phyloP scores from a whole-genome alignment of 2,797 vertebrate genomes.

The Lerista edwardsae region DNA sequence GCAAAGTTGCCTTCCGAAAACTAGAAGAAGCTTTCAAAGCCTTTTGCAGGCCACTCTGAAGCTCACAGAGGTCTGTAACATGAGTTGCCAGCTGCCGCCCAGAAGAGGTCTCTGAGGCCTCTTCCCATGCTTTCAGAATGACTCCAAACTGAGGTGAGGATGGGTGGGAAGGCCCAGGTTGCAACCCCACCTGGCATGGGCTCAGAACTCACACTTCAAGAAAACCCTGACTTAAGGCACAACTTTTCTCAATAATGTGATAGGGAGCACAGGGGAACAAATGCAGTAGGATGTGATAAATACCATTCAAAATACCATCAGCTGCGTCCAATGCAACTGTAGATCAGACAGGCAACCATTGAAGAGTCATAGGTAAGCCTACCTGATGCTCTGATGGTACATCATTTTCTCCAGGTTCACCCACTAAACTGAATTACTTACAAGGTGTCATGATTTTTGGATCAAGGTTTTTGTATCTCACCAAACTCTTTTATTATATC shows the following conservation, averaged over 20 bases:
- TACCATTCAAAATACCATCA: background rate
- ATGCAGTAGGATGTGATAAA: background rate
- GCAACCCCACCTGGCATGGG: too few relatives aligned
- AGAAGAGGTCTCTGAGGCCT: too few relatives aligned
- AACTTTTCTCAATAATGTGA: background rate
- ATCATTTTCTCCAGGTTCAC: constrained; percentile 54
- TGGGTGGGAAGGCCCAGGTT: too few relatives aligned
- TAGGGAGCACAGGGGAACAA: background rate
- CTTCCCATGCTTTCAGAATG: too few relatives aligned
- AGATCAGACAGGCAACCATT: background rate
- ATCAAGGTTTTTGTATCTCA: background rate
- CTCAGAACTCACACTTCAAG: too few relatives aligned
- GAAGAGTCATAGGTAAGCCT: constrained; percentile 9
- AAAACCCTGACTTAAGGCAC: background rate
- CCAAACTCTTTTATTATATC: background rate
- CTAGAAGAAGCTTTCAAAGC: too few relatives aligned
- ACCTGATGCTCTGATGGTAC: constrained; percentile 47
- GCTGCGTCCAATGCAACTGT: fast-evolving
- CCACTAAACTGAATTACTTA: constrained; percentile 28
- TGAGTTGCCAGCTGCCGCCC: too few relatives aligned
- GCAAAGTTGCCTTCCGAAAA: too few relatives aligned
- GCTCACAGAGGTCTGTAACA: too few relatives aligned
- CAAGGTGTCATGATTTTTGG: background rate
- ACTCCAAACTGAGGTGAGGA: too few relatives aligned
- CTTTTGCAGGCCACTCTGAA: too few relatives aligned